Percentiles rank a stretch among this genome's conserved stretches.
Conservation (phyloP, 2,113 vertebrate genomes). For the Alligator sinensis region DNA sequence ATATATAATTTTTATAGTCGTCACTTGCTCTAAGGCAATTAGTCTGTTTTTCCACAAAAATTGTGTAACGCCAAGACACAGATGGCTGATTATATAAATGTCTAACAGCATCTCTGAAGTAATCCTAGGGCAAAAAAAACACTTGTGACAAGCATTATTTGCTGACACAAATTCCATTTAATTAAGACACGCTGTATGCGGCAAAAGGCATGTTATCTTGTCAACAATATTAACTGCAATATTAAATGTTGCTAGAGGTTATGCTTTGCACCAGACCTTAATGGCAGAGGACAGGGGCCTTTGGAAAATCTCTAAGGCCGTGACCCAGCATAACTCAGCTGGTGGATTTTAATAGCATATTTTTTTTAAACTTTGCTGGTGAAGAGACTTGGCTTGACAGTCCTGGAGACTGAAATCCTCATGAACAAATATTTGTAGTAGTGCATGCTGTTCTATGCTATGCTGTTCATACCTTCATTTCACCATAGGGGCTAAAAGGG, state of each 20-base stretch:
- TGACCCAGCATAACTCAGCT: not conserved
- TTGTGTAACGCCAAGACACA: constrained; percentile 20
- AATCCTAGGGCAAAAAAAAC: constrained; percentile 41
- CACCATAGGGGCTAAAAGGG: not conserved
- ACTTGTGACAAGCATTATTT: constrained; percentile 63
- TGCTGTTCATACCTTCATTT: not conserved
- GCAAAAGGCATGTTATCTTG: constrained; percentile 42
- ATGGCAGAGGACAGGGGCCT: not conserved
- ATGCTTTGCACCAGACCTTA: not conserved
- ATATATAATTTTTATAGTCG: constrained; percentile 18
- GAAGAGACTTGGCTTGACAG: not conserved
- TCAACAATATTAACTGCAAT: constrained; percentile 47
- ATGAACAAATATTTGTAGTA: not conserved
- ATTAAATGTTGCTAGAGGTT: constrained; percentile 15
- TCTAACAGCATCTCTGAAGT: constrained; percentile 52
- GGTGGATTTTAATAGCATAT: not conserved
- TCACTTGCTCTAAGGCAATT: not conserved
- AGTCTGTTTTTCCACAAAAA: not conserved
- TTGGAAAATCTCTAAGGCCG: not conserved
- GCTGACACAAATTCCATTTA: constrained; percentile 65
- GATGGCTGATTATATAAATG: constrained; percentile 62
- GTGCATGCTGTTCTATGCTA: not conserved
- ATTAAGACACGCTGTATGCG: constrained; percentile 52
- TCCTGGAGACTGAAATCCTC: not conserved
- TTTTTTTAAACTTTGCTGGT: not conserved